Evolutionary conservation across 1,140 invertebrate species (phyloP).

Genomic region (Vollenhovia emeryi): DNA sequence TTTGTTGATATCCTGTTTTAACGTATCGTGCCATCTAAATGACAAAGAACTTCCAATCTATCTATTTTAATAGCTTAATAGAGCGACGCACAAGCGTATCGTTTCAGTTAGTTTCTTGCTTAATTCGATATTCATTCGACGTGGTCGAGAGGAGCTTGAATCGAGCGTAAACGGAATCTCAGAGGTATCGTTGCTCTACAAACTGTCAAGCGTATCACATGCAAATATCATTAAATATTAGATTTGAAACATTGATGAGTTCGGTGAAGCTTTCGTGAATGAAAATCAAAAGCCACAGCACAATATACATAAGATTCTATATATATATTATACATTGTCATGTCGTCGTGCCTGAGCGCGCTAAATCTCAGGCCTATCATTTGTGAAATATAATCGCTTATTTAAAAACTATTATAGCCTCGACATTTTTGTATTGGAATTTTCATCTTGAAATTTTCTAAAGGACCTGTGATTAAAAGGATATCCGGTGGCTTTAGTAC

Average conservation of each 20-base stretch:
- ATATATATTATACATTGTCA: too few species aligned
- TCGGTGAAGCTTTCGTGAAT: neutral
- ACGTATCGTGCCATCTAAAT: neutral
- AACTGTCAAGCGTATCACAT: conserved; percentile 39
- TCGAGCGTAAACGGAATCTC: conserved; percentile 27
- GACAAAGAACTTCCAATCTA: neutral
- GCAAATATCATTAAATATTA: conserved; percentile 29
- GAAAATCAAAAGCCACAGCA: neutral
- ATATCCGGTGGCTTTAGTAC: too few species aligned
- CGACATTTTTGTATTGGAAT: too few species aligned
- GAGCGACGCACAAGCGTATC: neutral
- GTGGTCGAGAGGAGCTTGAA: conserved; percentile 8
- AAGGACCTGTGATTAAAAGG: too few species aligned
- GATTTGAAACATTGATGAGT: conserved; percentile 8
- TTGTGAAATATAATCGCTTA: too few species aligned
- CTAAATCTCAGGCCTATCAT: too few species aligned
- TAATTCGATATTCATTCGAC: conserved; percentile 40
- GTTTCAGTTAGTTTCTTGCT: conserved; percentile 20
- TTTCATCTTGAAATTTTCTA: too few species aligned
- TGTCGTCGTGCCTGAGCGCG: too few species aligned
- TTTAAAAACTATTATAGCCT: too few species aligned
- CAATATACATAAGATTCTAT: too few species aligned
- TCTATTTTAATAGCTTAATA: conserved; percentile 20
- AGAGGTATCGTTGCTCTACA: conserved; percentile 9
- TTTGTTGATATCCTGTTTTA: neutral